These are phyloP conservation scores for Minunthozetes semirufus DNA, from an alignment of 2,888 invertebrate genomes.

Conservation along the genomic window DNA sequence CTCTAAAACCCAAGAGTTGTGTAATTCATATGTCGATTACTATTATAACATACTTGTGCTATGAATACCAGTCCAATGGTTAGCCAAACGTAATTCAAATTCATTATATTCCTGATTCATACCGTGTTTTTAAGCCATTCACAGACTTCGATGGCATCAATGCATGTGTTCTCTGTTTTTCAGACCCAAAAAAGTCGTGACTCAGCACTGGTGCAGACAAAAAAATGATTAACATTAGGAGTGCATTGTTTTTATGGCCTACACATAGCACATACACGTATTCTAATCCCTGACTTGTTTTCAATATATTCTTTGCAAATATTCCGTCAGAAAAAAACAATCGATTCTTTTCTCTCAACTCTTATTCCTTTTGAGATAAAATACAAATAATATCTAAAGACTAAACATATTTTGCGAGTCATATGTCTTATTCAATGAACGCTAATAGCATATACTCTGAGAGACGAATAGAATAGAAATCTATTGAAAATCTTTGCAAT, in stretches of 20 bases:
- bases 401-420: background rate
- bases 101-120: background rate
- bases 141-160: background rate
- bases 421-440: conserved; percentile 10
- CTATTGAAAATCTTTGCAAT: background rate
- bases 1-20: too few relatives aligned
- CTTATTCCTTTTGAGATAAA: background rate
- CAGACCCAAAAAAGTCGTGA: conserved; percentile 17
- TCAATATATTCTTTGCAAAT: background rate
- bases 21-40: too few relatives aligned
- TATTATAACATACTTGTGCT: too few relatives aligned
- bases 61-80: too few relatives aligned
- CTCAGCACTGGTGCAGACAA: conserved; percentile 6
- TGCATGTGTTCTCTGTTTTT: conserved; percentile 5
- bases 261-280: background rate
- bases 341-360: background rate
- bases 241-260: background rate
- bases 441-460: background rate
- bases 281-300: background rate
- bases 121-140: conserved; percentile 9
- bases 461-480: background rate
- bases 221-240: conserved; percentile 13
- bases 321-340: background rate
- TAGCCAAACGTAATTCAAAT: background rate
- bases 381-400: background rate